phyloP scores from a whole-genome alignment of 2,797 vertebrate species.

The Pseudochirops cupreus region DNA sequence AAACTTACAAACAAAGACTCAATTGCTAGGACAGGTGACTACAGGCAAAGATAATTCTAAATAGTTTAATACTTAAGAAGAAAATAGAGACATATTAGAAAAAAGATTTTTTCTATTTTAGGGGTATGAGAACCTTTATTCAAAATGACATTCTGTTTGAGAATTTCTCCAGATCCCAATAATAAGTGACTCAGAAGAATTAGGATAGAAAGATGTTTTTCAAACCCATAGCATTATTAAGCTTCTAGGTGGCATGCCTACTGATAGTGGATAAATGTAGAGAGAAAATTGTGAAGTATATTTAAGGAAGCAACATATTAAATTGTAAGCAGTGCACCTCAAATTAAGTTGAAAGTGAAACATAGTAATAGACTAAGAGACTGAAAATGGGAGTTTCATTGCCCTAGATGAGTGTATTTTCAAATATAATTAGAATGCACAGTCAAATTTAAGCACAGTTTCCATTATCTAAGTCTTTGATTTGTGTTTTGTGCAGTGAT shows the following conservation, averaged over 20 bases:
- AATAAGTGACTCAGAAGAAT: background rate
- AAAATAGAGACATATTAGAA: slow-evolving; percentile 28
- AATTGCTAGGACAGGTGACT: slow-evolving; percentile 13
- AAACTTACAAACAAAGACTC: background rate
- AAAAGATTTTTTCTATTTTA: background rate
- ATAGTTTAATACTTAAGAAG: slow-evolving; percentile 45
- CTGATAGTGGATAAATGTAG: slow-evolving; percentile 40
- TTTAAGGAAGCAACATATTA: slow-evolving; percentile 46
- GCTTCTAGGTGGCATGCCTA: background rate
- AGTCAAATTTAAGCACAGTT: background rate
- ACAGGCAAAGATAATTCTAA: slow-evolving; percentile 39
- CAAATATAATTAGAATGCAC: slow-evolving; percentile 32
- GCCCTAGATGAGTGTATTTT: slow-evolving; percentile 57
- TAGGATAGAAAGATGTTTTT: background rate
- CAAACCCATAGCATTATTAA: slow-evolving; percentile 34
- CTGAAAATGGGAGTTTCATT: slow-evolving; percentile 23
- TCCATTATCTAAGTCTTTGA: background rate
- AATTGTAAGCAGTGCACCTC: slow-evolving; percentile 13
- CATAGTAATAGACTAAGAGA: slow-evolving; percentile 11
- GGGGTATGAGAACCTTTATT: background rate
- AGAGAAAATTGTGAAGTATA: slow-evolving; percentile 6
- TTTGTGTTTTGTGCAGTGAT: background rate
- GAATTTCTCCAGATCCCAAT: slow-evolving; percentile 4
- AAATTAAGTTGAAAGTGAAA: slow-evolving; percentile 44
- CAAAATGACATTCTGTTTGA: slow-evolving; percentile 49